Base-by-base conservation (phyloP, 2,888 invertebrate genomes). In the Leptinotarsa juncta region DNA sequence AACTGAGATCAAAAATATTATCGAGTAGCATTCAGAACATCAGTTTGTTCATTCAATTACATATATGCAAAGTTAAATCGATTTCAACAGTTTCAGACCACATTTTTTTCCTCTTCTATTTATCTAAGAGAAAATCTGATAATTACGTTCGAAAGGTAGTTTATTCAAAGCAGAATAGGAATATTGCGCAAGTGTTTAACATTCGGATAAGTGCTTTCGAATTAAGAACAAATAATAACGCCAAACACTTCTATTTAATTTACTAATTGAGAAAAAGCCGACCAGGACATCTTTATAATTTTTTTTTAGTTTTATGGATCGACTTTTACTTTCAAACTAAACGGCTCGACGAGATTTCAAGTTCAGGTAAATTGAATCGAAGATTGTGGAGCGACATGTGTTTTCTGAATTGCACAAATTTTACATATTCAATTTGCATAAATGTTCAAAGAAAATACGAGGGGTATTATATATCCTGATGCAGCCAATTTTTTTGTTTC, bases 111-210 rank as follows among this genome's bases (percentile, higher is more conserved):
- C 65, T 66, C 65, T 48, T 65, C 7, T 73, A 70, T 74, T 74
- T 74, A 74, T 67, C 55, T 55, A 74, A 74, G 74, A 74, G 74
- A 74, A 74, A 74, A 74, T 74, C 51, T 62, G 62, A 53, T 53
- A 57, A 67, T 55, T 69, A 55, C 16, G 55, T 74, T 76, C 68
- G 76, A 74, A 76, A 76, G 74, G 76, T 65, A 53, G 50, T 60
- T 73, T 71, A 55, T 68, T 68, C 69, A 20, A 53, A 71, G 48
- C 68, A 74, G 48, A 71, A 68, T 55, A 50, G 49, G 70, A 66
- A 42, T 62, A 71, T 75, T 77, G 67, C 66, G 68, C 71, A 71
- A 77, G 66, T 62, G 70, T 75, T 73, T 77, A 68, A 62, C 68
- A 71, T 75, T 71, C 68, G 48, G 57, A 69, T 69, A 57, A 53